Evolutionary conservation across 2,113 vertebrate species (phyloP).

Genomic region (Phalacrocorax carbo): DNA sequence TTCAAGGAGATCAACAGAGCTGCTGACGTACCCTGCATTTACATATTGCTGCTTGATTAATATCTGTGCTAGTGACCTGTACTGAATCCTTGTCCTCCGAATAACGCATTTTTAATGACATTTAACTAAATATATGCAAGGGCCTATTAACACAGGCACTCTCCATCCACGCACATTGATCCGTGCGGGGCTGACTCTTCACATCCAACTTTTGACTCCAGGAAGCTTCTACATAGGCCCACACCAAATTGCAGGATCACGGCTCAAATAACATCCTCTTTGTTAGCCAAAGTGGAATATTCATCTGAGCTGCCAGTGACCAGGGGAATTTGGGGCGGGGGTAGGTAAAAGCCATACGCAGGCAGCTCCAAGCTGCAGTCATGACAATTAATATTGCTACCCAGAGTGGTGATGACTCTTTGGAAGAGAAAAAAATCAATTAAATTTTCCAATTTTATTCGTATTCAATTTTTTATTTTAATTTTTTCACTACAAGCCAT

Average conservation of each 20-base stretch:
- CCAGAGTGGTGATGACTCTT: accelerated
- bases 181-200: accelerated
- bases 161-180: accelerated
- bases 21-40: not conserved
- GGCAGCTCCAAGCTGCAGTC: not conserved
- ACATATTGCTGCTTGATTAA: not conserved
- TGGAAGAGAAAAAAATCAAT: not conserved
- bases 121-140: not conserved
- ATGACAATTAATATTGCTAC: not conserved
- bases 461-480: not conserved
- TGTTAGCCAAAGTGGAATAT: constrained; percentile 24
- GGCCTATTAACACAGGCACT: not conserved
- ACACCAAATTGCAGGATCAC: not conserved
- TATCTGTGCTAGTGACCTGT: not conserved
- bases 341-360: not conserved
- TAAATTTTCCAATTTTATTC: not conserved
- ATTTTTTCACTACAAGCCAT: not conserved
- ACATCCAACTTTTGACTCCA: not conserved
- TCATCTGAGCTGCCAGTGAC: not conserved
- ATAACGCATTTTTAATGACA: not conserved
- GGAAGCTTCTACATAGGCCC: not conserved
- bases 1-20: not conserved
- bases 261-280: constrained; percentile 12
- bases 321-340: not conserved
- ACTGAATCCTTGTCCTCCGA: not conserved